phyloP scores from a whole-genome alignment of 1,140 invertebrate species.

The Laupala kohalensis region DNA sequence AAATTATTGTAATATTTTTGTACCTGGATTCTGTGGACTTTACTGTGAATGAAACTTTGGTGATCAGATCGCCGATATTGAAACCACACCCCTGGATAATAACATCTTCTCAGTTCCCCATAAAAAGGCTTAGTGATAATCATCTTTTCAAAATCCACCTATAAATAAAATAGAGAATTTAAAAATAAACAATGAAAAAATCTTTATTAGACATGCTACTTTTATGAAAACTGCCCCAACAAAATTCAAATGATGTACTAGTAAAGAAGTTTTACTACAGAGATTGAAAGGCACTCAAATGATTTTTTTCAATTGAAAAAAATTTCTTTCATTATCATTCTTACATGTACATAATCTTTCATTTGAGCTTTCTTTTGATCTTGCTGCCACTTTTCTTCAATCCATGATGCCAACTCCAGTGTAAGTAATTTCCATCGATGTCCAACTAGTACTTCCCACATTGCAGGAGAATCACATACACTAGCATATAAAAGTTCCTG shows the following conservation, averaged over 20 bases:
- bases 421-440: constrained; percentile 64
- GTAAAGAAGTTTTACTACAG: too few species aligned
- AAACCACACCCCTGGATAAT: constrained; percentile 61
- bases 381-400: constrained; percentile 63
- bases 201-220: too few species aligned
- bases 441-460: constrained; percentile 70
- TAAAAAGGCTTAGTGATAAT: constrained; percentile 78
- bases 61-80: constrained; percentile 56
- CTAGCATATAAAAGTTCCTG: constrained; percentile 52
- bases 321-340: constrained; percentile 4
- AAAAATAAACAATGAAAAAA: too few species aligned
- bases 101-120: constrained; percentile 57
- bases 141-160: constrained; percentile 74
- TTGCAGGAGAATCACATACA: constrained; percentile 49
- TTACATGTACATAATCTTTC: constrained; percentile 51
- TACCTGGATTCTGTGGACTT: constrained; percentile 52
- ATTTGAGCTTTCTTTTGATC: constrained; percentile 55
- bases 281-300: background rate
- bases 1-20: too few species aligned
- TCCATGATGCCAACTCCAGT: constrained; percentile 61
- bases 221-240: too few species aligned
- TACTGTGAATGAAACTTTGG: constrained; percentile 50
- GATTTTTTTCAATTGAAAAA: background rate
- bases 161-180: too few species aligned
- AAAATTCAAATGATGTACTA: too few species aligned